Evolutionary conservation across 1,140 invertebrate genomes (phyloP).

Genomic region (Rhagoletis pomonella): DNA sequence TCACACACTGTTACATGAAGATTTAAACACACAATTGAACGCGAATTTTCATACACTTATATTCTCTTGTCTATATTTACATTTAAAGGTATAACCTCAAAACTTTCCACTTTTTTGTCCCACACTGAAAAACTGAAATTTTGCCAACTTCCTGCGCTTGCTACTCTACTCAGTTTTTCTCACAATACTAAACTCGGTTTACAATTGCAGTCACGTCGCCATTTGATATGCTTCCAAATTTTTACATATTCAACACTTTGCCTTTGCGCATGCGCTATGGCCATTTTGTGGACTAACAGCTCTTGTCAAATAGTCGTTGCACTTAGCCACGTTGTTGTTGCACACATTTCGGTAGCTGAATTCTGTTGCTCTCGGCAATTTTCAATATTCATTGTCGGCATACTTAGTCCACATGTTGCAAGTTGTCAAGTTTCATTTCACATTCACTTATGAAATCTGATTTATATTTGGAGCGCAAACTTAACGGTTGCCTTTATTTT

Average conservation of each 20-base stretch:
- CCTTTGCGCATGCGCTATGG: slow-evolving; percentile 48
- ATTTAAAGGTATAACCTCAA: not conserved
- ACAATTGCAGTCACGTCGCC: slow-evolving; percentile 60
- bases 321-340: too few species aligned
- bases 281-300: slow-evolving; percentile 23
- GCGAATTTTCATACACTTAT: too few species aligned
- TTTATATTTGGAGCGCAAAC: not conserved
- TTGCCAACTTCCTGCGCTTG: not conserved
- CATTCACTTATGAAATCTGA: slow-evolving; percentile 25
- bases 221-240: slow-evolving; percentile 74
- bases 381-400: slow-evolving; percentile 12
- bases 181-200: not conserved
- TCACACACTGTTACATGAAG: too few species aligned
- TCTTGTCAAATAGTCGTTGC: not conserved
- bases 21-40: too few species aligned
- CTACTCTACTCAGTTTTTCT: slow-evolving; percentile 19
- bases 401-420: slow-evolving; percentile 32
- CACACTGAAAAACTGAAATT: not conserved
- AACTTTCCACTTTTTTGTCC: not conserved
- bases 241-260: slow-evolving; percentile 64
- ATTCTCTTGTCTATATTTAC: not conserved
- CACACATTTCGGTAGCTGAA: not conserved
- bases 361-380: not conserved
- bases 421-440: slow-evolving; percentile 30
- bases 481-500: not conserved